These are phyloP conservation scores for Limnodromus scolopaceus DNA, from an alignment of 2,797 vertebrate genomes.

Conservation along the genomic window DNA sequence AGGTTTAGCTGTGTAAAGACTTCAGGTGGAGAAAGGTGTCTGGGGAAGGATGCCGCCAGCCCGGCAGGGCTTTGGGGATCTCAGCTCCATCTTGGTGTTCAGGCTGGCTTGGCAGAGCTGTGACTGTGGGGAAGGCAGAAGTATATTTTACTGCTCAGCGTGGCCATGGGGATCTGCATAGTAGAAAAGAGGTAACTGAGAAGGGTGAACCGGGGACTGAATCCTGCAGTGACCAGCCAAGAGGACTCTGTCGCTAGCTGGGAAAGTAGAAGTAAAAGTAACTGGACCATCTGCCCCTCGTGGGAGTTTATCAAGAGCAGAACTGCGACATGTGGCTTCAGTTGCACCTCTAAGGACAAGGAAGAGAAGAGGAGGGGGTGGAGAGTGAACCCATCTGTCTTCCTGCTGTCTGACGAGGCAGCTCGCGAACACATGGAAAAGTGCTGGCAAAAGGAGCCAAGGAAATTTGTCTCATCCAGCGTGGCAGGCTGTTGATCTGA, in stretches of 20 bases:
- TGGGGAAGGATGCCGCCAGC: neutral
- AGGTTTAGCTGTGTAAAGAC: neutral
- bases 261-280: neutral
- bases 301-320: neutral
- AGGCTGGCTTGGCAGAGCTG: neutral
- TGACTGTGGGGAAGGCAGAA: neutral
- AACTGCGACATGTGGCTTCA: neutral
- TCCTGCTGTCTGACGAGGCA: neutral
- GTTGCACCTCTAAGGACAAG: conserved; percentile 15
- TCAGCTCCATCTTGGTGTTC: neutral
- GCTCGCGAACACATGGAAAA: neutral
- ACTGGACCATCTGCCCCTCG: neutral
- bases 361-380: neutral
- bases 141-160: neutral
- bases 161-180: neutral
- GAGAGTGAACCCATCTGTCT: conserved; percentile 16
- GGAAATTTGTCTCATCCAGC: neutral
- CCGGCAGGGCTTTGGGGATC: neutral
- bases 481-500: neutral
- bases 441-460: neutral
- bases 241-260: neutral
- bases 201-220: neutral
- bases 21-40: neutral
- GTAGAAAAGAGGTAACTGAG: neutral
- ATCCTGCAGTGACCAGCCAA: neutral